These are phyloP conservation scores for Acrocyrtus sp. DNA, from an alignment of 2,888 invertebrate genomes.

Conservation along the genomic window DNA sequence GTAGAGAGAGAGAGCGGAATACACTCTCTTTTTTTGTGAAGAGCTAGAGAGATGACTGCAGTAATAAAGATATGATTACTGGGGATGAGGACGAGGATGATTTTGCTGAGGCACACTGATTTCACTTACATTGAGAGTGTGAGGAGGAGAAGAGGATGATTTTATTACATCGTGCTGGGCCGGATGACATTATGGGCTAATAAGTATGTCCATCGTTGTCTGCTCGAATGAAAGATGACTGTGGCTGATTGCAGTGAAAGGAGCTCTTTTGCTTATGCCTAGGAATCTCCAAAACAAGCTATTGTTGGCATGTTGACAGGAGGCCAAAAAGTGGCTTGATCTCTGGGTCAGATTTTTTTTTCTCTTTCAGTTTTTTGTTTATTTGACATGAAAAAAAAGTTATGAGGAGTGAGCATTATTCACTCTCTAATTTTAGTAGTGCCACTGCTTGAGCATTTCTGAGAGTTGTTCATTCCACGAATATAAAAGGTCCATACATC, in stretches of 20 bases:
- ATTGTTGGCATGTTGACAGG: conserved; percentile 41
- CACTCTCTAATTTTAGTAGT: conserved; percentile 9
- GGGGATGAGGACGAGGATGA: conserved; percentile 14
- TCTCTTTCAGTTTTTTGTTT: conserved; percentile 10
- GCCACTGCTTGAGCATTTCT: not conserved
- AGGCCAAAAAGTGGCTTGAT: conserved; percentile 42
- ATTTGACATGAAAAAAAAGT: conserved; percentile 21
- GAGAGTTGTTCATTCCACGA: no score
- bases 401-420: not conserved
- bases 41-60: conserved; percentile 14
- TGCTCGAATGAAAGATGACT: not conserved
- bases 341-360: conserved; percentile 39
- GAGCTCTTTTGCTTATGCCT: no score
- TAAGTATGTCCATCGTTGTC: conserved; percentile 13
- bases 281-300: no score
- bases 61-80: conserved; percentile 27
- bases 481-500: no score
- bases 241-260: conserved; percentile 4
- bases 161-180: conserved; percentile 1
- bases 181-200: conserved; percentile 14
- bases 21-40: conserved; percentile 8
- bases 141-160: conserved; percentile 5
- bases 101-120: conserved; percentile 11
- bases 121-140: conserved; percentile 10
- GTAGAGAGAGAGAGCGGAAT: not conserved